Base-by-base conservation (phyloP, 2,113 vertebrate genomes). In the Harpagus bidentatus region DNA sequence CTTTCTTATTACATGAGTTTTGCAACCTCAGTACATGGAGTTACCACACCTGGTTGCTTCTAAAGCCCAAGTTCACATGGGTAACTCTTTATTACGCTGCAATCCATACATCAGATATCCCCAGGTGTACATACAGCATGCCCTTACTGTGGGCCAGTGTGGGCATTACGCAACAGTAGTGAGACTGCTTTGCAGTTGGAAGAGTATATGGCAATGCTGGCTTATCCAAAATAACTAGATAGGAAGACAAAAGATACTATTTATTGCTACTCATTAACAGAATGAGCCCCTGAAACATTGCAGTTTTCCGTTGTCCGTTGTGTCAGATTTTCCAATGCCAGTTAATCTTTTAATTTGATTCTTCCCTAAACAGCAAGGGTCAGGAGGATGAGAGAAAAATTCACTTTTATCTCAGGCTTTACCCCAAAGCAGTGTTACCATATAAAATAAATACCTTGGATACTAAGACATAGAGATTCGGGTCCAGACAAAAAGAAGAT, bases 291-390 rank as follows among this genome's bases (percentile, higher is more conserved):
- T 2, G 1, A 67, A 91, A 70, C 8, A 1, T 43, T 77, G n/a
- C 36, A 28, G 10, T 74, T 92, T 90, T 71, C 18, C 19, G 10
- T 28, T 91, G 50, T 36, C 36, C 6, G 2, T 43, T 73, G 26
- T 89, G 48, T 28, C 78, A 82, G 23, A 62, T 67, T 85, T 94
- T 79, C 45, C 50, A 32, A 18, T 84, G 18, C 43, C 28, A 63
- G 58, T 85, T 82, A 93, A 80, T 25, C 8, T 93, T 80, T 72
- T 34, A 56, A 80, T 90, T 90, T 69, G 36, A 61, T 82, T 95
- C 21, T 70, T 83, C 52, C 42, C 22, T 90, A 52, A 91, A 76
- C 11, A 52, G 26, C 90, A 73, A 42, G 21, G 6, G 31, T 63
- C 55, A 79, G 52, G 52, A 62, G 2, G 10, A 48, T 59, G 28